Evolutionary conservation across 2,797 vertebrate genomes (phyloP), one percentile per base, ranked within the genome.

Genomic region (Lates japonicus): DNA sequence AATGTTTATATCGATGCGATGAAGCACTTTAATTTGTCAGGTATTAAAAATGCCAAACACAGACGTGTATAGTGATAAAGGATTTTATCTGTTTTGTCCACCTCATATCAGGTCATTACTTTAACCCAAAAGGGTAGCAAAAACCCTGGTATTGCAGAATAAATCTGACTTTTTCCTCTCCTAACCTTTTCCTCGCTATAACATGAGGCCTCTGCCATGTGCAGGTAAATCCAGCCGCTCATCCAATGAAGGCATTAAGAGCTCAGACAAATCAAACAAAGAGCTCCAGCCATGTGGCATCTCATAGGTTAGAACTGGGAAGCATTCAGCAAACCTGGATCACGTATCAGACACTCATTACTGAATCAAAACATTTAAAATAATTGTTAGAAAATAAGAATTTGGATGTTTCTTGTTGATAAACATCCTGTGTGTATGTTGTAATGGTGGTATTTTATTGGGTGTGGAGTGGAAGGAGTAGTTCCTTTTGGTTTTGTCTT

Each of bases 211-310:
- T 71, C 65, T 72, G 74, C 83, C 88, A 80, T 78, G 80, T 90
- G 87, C 90, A 89, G 88, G 88, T 90, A 88, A 89, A 90, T 89
- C 84, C 67, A 79, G 68, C 84, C 54, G 33, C 72, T 91, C 82
- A 93, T 93, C 92, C 87, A 90, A 91, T 92, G 87, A 93, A 89
- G 74, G 87, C 75, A 90, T 93, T 92, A 93, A 91, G 74, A 82
- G 88, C 89, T 93, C 84, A 89, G 86, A 85, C 84, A 72, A 85
- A 87, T 92, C 87, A 89, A 90, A 89, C 85, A 63, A 51, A 85
- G 52, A 80, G 72, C 74, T 46, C n/a, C 35, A 60, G 69, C 63
- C 87, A 80, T 78, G 79, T 87, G 76, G 80, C 75, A 57, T 80
- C 51, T 57, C 66, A 0, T 62, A 80, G 78, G 71, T 85, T 80